These are phyloP conservation scores for Phoenicopterus ruber DNA, from an alignment of 2,113 vertebrate species.

Conservation along the genomic window DNA sequence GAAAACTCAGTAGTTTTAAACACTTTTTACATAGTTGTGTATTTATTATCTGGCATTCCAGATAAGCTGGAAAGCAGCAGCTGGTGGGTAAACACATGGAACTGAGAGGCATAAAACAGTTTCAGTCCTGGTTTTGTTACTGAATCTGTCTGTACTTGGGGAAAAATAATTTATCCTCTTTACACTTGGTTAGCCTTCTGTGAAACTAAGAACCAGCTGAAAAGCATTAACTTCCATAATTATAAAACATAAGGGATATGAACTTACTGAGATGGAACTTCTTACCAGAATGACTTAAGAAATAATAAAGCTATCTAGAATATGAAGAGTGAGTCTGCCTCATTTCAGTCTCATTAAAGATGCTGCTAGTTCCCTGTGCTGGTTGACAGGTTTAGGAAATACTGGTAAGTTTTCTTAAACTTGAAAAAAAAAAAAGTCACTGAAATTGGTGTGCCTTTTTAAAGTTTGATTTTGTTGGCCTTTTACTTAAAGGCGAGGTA, in stretches of 20 bases:
- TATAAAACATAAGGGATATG: not conserved
- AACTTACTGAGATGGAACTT: not conserved
- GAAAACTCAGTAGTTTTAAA: not conserved
- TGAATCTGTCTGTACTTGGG: not conserved
- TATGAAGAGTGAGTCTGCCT: not conserved
- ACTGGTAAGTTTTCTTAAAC: not conserved
- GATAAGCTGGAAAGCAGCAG: not conserved
- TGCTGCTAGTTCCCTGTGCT: not conserved
- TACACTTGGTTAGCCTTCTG: not conserved
- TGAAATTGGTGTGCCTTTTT: not conserved
- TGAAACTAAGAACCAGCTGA: not conserved
- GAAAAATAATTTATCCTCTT: not conserved
- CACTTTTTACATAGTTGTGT: not conserved
- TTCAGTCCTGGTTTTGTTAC: not conserved
- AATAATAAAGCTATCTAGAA: not conserved
- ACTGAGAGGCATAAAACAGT: not conserved
- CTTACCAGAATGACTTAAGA: not conserved
- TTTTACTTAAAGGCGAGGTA: not conserved
- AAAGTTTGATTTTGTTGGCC: not conserved
- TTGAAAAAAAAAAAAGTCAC: not conserved
- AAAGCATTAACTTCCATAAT: not conserved
- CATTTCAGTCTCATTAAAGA: not conserved
- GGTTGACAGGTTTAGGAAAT: not conserved
- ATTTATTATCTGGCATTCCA: not conserved
- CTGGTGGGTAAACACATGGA: not conserved